phyloP scores from a whole-genome alignment of 2,888 invertebrate species.

The Agrilus mali region DNA sequence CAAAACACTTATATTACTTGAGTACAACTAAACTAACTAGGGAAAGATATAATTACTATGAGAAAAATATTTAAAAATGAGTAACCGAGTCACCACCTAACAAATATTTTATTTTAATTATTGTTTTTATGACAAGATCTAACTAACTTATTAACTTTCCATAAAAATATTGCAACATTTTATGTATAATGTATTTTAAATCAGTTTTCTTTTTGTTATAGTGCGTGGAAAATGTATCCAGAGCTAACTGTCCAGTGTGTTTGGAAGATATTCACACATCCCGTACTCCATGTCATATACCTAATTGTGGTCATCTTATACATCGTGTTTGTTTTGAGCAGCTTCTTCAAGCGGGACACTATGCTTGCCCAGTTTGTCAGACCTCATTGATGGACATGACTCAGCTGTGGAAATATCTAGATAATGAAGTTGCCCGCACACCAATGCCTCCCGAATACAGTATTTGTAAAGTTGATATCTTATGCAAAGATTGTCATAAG shows the following conservation, averaged over 20 bases:
- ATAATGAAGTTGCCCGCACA: conserved; percentile 67
- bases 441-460: conserved; percentile 78
- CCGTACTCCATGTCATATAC: conserved; percentile 78
- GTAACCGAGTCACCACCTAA: not conserved
- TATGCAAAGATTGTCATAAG: conserved; percentile 88
- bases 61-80: too few relatives aligned
- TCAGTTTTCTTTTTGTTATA: conserved; percentile 29
- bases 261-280: conserved; percentile 86
- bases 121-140: not conserved
- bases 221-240: conserved; percentile 84
- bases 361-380: conserved; percentile 81
- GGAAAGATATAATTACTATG: too few relatives aligned
- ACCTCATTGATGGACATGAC: conserved; percentile 81
- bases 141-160: too few relatives aligned
- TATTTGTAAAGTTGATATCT: conserved; percentile 65
- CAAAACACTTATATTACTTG: too few relatives aligned
- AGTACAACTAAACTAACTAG: too few relatives aligned
- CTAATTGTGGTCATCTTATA: conserved; percentile 77
- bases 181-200: too few relatives aligned
- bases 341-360: conserved; percentile 62
- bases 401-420: conserved; percentile 68
- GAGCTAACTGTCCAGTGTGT: conserved; percentile 81
- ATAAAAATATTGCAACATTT: too few relatives aligned
- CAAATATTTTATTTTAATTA: not conserved
- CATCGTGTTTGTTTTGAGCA: conserved; percentile 79